phyloP scores from a whole-genome alignment of 53 echinoderm and acorn worm species.

The Luidia sarsii region DNA sequence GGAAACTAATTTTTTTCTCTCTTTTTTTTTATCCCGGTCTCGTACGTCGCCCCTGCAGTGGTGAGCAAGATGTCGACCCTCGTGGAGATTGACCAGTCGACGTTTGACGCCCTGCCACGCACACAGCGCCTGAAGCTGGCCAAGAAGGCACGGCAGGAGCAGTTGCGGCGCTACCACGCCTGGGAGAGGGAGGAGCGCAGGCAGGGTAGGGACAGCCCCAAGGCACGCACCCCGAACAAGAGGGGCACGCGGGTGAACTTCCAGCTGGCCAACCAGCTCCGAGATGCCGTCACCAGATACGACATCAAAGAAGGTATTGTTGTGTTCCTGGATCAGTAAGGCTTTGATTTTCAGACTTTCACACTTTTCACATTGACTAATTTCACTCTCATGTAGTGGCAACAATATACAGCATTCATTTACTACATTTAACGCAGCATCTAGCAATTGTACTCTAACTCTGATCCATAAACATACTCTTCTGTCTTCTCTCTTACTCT shows the following conservation, averaged over 20 bases:
- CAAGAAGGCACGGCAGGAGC: constrained; percentile 81
- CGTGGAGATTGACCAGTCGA: constrained; percentile 59
- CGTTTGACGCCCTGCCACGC: constrained; percentile 73
- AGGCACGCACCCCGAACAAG: constrained; percentile 48
- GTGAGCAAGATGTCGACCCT: constrained; percentile 23
- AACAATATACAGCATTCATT: neutral
- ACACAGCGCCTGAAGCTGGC: constrained; percentile 72
- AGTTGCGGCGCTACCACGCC: constrained; percentile 67
- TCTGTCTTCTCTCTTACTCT: too few relatives aligned
- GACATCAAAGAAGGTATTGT: constrained; percentile 85
- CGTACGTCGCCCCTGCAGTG: too few relatives aligned
- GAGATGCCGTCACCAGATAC: constrained; percentile 80
- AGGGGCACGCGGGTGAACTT: constrained; percentile 73
- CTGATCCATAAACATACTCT: too few relatives aligned
- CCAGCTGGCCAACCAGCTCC: constrained; percentile 61
- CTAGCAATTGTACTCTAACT: too few relatives aligned
- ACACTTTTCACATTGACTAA: too few relatives aligned
- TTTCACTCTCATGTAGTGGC: too few relatives aligned
- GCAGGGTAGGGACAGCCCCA: neutral
- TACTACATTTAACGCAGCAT: neutral
- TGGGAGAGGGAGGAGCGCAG: constrained; percentile 44
- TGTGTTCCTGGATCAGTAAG: too few relatives aligned
- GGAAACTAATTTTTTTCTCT: neutral
- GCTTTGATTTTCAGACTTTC: too few relatives aligned
- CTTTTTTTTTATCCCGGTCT: neutral